Conservation (phyloP, 2,797 vertebrate species). For the Peromyscus aztecus region DNA sequence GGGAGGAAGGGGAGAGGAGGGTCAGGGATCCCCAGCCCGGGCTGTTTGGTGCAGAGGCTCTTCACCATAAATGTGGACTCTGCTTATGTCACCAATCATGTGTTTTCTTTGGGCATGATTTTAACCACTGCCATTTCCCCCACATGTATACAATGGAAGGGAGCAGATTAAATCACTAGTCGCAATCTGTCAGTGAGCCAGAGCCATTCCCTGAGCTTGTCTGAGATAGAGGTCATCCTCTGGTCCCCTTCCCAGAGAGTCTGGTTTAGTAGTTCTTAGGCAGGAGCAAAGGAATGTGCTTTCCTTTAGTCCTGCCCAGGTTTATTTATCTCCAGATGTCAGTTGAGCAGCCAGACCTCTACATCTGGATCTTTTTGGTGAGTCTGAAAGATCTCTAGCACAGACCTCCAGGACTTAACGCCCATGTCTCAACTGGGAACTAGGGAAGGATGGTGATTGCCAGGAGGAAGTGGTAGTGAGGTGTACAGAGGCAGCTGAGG, state of each 20-base stretch:
- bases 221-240: not conserved
- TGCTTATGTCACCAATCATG: not conserved
- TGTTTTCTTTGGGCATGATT: not conserved
- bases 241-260: not conserved
- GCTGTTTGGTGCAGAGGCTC: not conserved
- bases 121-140: not conserved
- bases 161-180: not conserved
- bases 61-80: not conserved
- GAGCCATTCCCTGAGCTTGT: not conserved
- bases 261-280: not conserved
- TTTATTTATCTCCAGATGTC: not conserved
- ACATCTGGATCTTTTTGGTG: not conserved
- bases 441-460: not conserved
- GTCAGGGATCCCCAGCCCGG: too few relatives aligned
- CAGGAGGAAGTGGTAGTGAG: not conserved
- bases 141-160: not conserved
- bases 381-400: not conserved
- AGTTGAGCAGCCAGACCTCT: not conserved
- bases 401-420: not conserved
- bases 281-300: too few relatives aligned
- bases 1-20: not conserved
- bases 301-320: not conserved
- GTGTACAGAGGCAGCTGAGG: not conserved
- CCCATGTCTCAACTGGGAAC: not conserved
- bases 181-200: not conserved